Base-by-base conservation (phyloP, 2,113 vertebrate species). In the Myxocyprinus asiaticus region DNA sequence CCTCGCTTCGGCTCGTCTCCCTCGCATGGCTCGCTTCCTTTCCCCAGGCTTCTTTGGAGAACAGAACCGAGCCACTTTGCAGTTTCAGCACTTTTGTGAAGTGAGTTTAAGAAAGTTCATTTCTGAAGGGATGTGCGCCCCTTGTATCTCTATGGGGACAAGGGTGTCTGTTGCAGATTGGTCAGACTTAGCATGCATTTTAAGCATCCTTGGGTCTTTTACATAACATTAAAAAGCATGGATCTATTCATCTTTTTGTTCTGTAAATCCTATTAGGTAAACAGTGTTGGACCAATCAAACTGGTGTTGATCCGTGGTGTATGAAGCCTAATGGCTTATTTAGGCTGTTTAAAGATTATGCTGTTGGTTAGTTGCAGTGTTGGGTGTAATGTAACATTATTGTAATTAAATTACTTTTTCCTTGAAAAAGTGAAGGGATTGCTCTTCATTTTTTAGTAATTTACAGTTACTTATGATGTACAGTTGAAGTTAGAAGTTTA, bases 61-160 rank as follows among this genome's bases (percentile, higher is more conserved):
- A 88, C 79, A 87, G 90, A 91, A 89, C 88, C 84, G 81, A 88
- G 87, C 84, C 89, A 85, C 91, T 92, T 88, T 93, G 91, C 92
- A 93, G 90, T 90, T 93, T 92, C 88, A 90, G 90, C 91, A 91
- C 83, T 65, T 90, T 91, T 88, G 78, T 80, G 83, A 85, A 89
- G 55, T 73, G 88, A 92, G 89, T 94, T 92, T 87, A 87, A 85
- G 82, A 90, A 93, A 93, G 91, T 94, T 93, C 83, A 88, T 90
- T 89, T 91, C 82, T 78, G 86, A 89, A 86, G 79, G 84, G 85
- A 90, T 86, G 87, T 88, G 81, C 82, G 87, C 15, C 66, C 61
- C 72, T 6, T 73, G 83, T 85, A 89, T 84, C 83, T 87, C 45
- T 62, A 67, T 9, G 81, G 77, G 81, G 74, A 81, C 87, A 74